Conservation (phyloP, 2,888 invertebrate genomes). For the Sarcophaga subvicina region DNA sequence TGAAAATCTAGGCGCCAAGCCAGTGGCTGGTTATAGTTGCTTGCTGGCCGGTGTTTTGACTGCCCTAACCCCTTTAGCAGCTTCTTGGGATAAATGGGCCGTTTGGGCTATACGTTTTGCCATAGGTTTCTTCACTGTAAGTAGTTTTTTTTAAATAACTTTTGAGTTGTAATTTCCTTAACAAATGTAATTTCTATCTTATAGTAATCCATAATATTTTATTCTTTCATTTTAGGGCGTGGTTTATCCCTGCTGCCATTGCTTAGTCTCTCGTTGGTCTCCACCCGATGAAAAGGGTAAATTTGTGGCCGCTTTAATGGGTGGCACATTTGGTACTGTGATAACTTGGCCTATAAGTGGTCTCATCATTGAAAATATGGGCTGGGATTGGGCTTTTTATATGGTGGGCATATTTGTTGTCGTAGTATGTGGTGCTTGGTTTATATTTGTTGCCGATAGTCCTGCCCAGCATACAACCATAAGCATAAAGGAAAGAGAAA, state of each 20-base stretch:
- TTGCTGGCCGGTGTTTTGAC: slow-evolving; percentile 83
- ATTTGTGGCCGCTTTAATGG: slow-evolving; percentile 88
- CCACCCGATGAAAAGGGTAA: slow-evolving; percentile 89
- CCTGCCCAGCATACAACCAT: slow-evolving; percentile 86
- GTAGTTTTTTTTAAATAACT: slow-evolving; percentile 70
- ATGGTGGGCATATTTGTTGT: slow-evolving; percentile 84
- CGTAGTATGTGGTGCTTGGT: slow-evolving; percentile 85
- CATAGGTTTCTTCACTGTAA: slow-evolving; percentile 86
- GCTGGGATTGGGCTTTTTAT: slow-evolving; percentile 88
- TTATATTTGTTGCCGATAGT: slow-evolving; percentile 85
- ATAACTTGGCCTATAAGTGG: slow-evolving; percentile 88
- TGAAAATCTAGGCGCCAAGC: slow-evolving; percentile 85
- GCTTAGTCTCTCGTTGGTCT: slow-evolving; percentile 87
- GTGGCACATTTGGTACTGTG: slow-evolving; percentile 88
- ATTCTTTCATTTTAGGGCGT: slow-evolving; percentile 72
- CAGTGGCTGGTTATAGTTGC: slow-evolving; percentile 83
- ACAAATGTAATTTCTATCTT: neutral
- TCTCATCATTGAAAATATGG: slow-evolving; percentile 84
- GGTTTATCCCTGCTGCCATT: slow-evolving; percentile 77
- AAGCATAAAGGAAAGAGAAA: slow-evolving; percentile 84
- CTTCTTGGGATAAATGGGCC: slow-evolving; percentile 83
- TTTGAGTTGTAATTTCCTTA: neutral
- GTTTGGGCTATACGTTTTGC: slow-evolving; percentile 84
- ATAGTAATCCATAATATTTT: neutral
- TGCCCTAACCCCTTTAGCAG: slow-evolving; percentile 84